phyloP scores from a whole-genome alignment of 2,113 vertebrate species.

The Nycticryphes semicollaris region DNA sequence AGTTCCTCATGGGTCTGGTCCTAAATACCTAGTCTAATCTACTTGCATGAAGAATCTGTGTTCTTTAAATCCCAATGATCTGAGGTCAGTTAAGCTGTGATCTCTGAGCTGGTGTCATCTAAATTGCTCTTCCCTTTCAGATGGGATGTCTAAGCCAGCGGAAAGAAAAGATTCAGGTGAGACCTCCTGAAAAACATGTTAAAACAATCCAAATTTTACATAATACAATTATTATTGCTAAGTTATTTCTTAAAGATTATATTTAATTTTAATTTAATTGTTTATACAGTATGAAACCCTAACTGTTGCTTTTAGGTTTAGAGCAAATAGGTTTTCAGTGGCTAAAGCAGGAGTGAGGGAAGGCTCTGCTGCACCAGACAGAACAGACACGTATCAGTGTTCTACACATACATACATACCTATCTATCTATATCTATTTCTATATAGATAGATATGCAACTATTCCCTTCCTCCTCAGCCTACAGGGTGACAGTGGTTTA shows the following conservation, averaged over 20 bases:
- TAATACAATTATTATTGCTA: background rate
- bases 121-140: slow-evolving; percentile 87
- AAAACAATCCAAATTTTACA: background rate
- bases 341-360: background rate
- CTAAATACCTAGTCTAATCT: background rate
- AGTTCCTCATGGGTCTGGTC: background rate
- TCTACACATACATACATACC: slow-evolving; percentile 66
- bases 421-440: slow-evolving; percentile 56
- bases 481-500: slow-evolving; percentile 24
- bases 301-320: background rate
- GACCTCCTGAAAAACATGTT: slow-evolving; percentile 8
- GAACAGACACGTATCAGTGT: background rate
- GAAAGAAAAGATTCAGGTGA: slow-evolving; percentile 98
- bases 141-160: slow-evolving; percentile 86
- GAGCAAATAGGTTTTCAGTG: background rate
- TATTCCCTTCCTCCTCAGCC: slow-evolving; percentile 52
- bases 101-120: slow-evolving; percentile 33
- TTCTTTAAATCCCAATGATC: background rate
- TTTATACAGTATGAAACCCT: background rate
- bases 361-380: background rate
- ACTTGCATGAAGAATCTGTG: background rate
- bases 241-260: background rate
- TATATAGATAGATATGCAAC: slow-evolving; percentile 55
- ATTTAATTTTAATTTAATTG: background rate
- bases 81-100: background rate